A percentile compares a stretch with the other conserved stretches of the same genome.
phyloP scores from a whole-genome alignment of 2,888 invertebrate species.

The Arctia plantaginis region DNA sequence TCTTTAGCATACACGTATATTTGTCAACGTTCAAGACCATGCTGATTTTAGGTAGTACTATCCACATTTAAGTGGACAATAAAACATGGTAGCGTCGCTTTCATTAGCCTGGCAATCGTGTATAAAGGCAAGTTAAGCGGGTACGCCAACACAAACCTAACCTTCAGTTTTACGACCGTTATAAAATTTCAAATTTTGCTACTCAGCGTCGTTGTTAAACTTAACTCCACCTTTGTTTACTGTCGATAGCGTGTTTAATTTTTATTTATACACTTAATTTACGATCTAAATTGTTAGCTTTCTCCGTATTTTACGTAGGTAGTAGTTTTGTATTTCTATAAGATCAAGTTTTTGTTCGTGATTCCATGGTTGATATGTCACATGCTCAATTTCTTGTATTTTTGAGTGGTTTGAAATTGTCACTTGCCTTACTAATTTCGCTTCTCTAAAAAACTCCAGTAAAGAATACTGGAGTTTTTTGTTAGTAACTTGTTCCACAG shows the following conservation, averaged over 20 bases:
- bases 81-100: constrained; percentile 78
- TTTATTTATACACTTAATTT: constrained; percentile 53
- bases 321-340: constrained; percentile 28
- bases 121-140: constrained; percentile 74
- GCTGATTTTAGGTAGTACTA: constrained; percentile 55
- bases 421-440: not conserved
- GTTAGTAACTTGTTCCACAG: too few relatives aligned
- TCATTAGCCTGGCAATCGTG: constrained; percentile 71
- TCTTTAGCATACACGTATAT: constrained; percentile 40
- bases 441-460: not conserved
- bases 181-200: constrained; percentile 82
- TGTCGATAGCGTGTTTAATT: constrained; percentile 50
- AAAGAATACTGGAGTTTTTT: too few relatives aligned
- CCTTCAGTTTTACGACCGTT: constrained; percentile 76
- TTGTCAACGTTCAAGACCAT: constrained; percentile 56
- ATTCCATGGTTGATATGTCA: not conserved
- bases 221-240: constrained; percentile 53
- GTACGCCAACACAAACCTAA: constrained; percentile 72
- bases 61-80: constrained; percentile 73
- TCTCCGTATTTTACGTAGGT: constrained; percentile 31
- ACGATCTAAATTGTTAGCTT: constrained; percentile 34
- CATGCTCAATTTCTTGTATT: too few relatives aligned
- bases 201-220: constrained; percentile 66
- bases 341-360: constrained; percentile 15
- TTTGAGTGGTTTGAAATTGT: not conserved